Evolutionary conservation across 2,888 invertebrate genomes (phyloP), one percentile per base, ranked within the genome.

Genomic region (Seira musarum): DNA sequence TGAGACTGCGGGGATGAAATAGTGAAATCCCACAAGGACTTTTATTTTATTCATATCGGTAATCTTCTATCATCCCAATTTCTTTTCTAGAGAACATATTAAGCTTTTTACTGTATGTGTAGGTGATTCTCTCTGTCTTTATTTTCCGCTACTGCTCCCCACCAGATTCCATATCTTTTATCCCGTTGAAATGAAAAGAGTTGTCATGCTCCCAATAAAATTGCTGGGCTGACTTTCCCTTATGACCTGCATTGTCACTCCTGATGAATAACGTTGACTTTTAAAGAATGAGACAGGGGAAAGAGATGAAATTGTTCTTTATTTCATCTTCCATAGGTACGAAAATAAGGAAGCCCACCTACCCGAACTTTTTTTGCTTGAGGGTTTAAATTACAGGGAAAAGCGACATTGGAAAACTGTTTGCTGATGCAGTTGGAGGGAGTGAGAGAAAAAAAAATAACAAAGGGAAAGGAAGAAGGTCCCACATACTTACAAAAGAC

Each of bases 141-240:
- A 8, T 13, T 61, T 15, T 46, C 53, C 30, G 64, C 40, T 49
- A 8, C 13, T 64, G 6, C 13, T 60, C 8, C 30, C 61, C 6
- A 40, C 40, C 5, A 40, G 40, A 40, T 40, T 40, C 40, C 40
- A 40, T 40, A 40, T 40, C 40, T 40, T 57, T 19, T 67, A 22
- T 19, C 68, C 15, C 22, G 17, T 49, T 60, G 68, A 61, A 63
- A 68, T 75, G 75, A 68, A 75, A 75, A 25, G 61, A 75, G 68
- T 68, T 75, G 68, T 75, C 67, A 74, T 74, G 65, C 40, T 74
- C 66, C 66, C 67, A 68, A 68, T 75, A 63, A 61, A 68, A 75
- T 49, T 40, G 30, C 22, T 67, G 60, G 25, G 21, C 35, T 75
- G 63, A 75, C 61, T 75, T 49, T 68, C 68, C 24, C 40, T 40